These are phyloP conservation scores for Anoplius nigerrimus DNA, from an alignment of 2,888 invertebrate species.

Conservation along the genomic window DNA sequence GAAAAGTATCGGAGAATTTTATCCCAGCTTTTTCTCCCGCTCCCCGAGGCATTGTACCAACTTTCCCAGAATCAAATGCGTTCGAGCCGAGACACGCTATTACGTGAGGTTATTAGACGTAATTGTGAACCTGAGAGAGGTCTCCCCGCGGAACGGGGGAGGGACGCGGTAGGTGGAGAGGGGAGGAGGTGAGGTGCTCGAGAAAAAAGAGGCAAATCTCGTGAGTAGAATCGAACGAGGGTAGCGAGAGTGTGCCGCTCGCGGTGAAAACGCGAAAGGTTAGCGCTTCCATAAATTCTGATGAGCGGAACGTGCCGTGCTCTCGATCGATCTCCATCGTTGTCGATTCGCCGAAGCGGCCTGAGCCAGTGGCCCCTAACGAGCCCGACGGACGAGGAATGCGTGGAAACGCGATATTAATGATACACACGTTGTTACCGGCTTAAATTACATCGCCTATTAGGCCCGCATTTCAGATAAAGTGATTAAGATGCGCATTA, in stretches of 20 bases:
- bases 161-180: conserved; percentile 9
- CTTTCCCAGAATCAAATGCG: conserved; percentile 35
- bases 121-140: conserved; percentile 41
- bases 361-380: conserved; percentile 10
- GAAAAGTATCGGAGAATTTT: neutral
- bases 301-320: conserved; percentile 22
- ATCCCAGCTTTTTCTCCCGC: neutral
- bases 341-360: conserved; percentile 24
- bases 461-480: no score
- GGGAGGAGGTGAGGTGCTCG: conserved; percentile 20
- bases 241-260: neutral
- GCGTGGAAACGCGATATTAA: conserved; percentile 46
- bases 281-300: conserved; percentile 59
- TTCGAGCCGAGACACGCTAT: conserved; percentile 27
- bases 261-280: conserved; percentile 57
- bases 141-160: conserved; percentile 31
- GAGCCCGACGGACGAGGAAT: conserved; percentile 22
- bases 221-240: conserved; percentile 7
- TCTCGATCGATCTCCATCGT: conserved; percentile 32
- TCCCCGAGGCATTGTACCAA: conserved; percentile 10
- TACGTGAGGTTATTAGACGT: conserved; percentile 47
- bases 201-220: conserved; percentile 8
- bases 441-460: no score
- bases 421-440: conserved; percentile 23
- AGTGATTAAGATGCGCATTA: neutral